Percentiles rank a stretch among this genome's conserved stretches.
Conservation (phyloP, 1,140 invertebrate genomes). For the Vanessa tameamea region DNA sequence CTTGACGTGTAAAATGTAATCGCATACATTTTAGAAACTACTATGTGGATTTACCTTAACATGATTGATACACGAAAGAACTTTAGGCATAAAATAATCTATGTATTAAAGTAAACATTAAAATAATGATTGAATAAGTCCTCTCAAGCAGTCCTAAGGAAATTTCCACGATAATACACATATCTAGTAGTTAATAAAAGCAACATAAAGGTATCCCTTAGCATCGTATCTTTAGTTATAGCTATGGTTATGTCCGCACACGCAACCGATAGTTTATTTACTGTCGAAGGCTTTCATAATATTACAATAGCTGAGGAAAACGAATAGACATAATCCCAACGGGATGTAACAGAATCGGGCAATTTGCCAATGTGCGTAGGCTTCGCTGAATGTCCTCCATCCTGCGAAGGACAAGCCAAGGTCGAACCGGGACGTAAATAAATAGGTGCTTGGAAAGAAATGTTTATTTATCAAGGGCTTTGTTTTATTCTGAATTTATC, state of each 20-base stretch:
- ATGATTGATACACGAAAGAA: no score
- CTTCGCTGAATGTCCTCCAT: constrained; percentile 42
- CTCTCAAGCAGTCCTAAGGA: no score
- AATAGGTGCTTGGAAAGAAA: constrained; percentile 26
- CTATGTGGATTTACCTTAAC: no score
- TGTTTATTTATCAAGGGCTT: constrained; percentile 30
- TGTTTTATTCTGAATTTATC: constrained; percentile 5
- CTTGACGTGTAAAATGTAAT: no score
- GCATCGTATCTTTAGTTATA: no score
- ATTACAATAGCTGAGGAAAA: constrained; percentile 18
- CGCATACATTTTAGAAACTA: no score
- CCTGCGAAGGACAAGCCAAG: constrained; percentile 51
- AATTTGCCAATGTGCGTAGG: constrained; percentile 53
- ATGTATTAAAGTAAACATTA: no score
- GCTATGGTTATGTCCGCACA: not conserved
- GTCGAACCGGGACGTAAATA: constrained; percentile 40
- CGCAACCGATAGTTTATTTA: constrained; percentile 5
- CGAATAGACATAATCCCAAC: constrained; percentile 18
- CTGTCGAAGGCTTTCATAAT: constrained; percentile 10
- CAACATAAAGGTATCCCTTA: no score
- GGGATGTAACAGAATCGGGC: constrained; percentile 43
- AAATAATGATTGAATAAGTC: no score
- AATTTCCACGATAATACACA: no score
- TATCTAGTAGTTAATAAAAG: no score
- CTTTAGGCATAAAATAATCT: no score